Base-by-base conservation (phyloP, 2,888 invertebrate genomes). In the Trypoxylon attenuatum region DNA sequence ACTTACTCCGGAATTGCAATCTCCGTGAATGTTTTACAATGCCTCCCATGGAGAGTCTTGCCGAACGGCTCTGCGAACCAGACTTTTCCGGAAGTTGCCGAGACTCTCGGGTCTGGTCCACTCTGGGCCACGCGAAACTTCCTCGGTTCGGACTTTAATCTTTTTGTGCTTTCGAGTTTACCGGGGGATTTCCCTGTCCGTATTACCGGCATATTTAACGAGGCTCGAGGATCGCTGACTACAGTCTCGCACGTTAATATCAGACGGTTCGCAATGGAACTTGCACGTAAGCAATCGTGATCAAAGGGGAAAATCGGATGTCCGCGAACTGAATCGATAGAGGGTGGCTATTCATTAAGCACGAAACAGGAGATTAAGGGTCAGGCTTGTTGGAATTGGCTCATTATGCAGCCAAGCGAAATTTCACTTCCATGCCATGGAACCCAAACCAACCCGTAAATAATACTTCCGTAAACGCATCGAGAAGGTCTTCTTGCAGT, bases 381-480 rank as follows among this genome's bases (percentile, higher is more conserved):
- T n/a, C n/a, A n/a, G n/a, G n/a, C n/a, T n/a, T n/a, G n/a, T n/a
- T n/a, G n/a, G n/a, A n/a, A n/a, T n/a, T n/a, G n/a, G n/a, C n/a
- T n/a, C n/a, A n/a, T n/a, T n/a, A n/a, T n/a, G n/a, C n/a, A n/a
- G n/a, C n/a, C n/a, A n/a, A n/a, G n/a, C n/a, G n/a, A n/a, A n/a
- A n/a, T n/a, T n/a, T n/a, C n/a, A n/a, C n/a, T n/a, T n/a, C n/a
- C n/a, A 15, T 54, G 45, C 45, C 47, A 54, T 23, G 39, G 47
- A 56, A 55, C 27, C 46, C 29, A 29, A 47, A 42, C 47, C 47
- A 18, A n/a, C 61, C 52, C 64, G 62, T 71, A 76, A 75, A 73
- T 76, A 71, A 73, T 62, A 58, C 59, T 75, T 75, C 65, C 72
- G 42, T 76, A 45, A 68, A 61, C 53, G 65, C 54, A 71, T 73